Conservation (phyloP, 2,797 vertebrate genomes). For the Myiotriccus ornatus region DNA sequence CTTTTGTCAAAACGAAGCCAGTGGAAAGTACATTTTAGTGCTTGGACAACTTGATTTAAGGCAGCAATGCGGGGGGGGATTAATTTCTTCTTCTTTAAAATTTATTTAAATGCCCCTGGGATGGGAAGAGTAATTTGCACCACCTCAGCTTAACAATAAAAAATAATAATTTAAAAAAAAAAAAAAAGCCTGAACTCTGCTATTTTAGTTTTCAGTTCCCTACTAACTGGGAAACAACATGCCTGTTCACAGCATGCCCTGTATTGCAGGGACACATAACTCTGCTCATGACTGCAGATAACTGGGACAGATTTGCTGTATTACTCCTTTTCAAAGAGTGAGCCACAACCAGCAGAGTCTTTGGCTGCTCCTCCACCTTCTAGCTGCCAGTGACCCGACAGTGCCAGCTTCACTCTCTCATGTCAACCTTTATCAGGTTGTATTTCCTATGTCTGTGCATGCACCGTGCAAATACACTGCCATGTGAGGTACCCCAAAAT, state of each 20-base stretch:
- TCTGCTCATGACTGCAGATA: not conserved
- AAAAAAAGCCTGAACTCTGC: not conserved
- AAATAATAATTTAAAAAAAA: not conserved
- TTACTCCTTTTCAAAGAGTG: not conserved
- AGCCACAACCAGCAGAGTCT: not conserved
- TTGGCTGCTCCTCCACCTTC: not conserved
- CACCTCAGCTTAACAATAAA: not conserved
- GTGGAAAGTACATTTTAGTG: not conserved
- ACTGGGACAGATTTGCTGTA: not conserved
- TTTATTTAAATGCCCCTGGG: not conserved
- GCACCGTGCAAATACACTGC: not conserved
- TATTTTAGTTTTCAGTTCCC: not conserved
- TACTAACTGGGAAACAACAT: not conserved
- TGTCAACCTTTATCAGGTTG: not conserved
- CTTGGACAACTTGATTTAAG: not conserved
- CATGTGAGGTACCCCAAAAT: accelerated
- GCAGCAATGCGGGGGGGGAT: not conserved
- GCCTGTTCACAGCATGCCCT: not conserved
- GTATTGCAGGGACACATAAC: not conserved
- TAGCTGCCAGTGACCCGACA: not conserved
- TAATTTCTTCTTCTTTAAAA: not conserved
- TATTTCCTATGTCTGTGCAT: not conserved
- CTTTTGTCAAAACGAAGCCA: not conserved
- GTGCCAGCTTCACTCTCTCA: not conserved
- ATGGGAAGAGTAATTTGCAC: not conserved